Evolutionary conservation across 2,113 vertebrate species (phyloP).

Genomic region (Rhinichthys klamathensis): DNA sequence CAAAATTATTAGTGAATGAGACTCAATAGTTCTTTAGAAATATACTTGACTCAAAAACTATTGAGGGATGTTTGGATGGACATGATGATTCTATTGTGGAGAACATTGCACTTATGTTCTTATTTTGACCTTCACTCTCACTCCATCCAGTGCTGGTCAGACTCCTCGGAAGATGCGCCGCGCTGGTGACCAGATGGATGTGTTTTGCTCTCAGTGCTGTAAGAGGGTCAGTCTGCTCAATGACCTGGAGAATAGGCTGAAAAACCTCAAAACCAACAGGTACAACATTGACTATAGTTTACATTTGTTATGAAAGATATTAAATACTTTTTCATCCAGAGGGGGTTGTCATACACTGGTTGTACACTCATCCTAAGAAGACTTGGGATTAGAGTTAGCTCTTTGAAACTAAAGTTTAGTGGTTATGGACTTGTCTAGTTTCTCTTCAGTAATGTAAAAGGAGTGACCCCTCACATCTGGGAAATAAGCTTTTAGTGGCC

Average conservation of each 20-base stretch:
- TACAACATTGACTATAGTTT: slow-evolving; percentile 59
- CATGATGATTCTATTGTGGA: neutral
- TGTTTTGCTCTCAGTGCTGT: slow-evolving; percentile 97
- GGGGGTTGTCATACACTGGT: neutral
- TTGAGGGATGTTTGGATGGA: neutral
- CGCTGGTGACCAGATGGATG: slow-evolving; percentile 83
- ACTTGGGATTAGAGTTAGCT: neutral
- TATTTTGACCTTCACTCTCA: neutral
- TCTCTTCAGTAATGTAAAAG: slow-evolving; percentile 8
- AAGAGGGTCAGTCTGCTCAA: slow-evolving; percentile 96
- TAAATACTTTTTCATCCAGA: neutral
- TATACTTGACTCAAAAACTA: neutral
- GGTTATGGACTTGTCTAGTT: neutral
- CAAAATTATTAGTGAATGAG: no score
- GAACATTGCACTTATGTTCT: neutral
- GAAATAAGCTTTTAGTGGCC: neutral
- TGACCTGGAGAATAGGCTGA: slow-evolving; percentile 93
- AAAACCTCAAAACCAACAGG: slow-evolving; percentile 94
- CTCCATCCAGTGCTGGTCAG: slow-evolving; percentile 86
- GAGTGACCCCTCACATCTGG: neutral
- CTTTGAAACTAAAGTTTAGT: slow-evolving; percentile 3
- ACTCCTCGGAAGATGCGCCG: slow-evolving; percentile 89
- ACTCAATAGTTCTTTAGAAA: no score
- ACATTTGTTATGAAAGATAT: neutral
- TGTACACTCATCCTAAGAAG: neutral